Conservation (phyloP, 2,888 invertebrate genomes). For the Epicampocera succincta region DNA sequence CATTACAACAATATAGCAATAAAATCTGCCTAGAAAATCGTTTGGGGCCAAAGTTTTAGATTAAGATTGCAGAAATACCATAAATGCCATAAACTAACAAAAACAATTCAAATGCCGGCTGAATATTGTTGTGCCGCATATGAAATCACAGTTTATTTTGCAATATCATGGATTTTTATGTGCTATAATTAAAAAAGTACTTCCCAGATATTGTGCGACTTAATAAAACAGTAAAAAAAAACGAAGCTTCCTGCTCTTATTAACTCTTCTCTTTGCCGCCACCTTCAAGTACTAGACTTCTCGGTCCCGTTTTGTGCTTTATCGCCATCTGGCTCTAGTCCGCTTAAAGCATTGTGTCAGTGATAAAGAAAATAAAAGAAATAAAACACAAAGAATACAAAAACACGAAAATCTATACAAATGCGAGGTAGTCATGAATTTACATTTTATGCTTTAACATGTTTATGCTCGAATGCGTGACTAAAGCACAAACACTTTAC, state of each 20-base stretch:
- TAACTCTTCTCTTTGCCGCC: not conserved
- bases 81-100: too few relatives aligned
- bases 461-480: constrained; percentile 61
- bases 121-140: too few relatives aligned
- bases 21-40: too few relatives aligned
- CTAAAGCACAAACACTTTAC: constrained; percentile 59
- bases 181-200: too few relatives aligned
- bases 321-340: constrained; percentile 35
- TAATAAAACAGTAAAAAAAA: too few relatives aligned
- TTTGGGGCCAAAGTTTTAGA: too few relatives aligned
- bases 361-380: not conserved
- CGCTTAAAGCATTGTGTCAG: constrained; percentile 1
- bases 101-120: too few relatives aligned
- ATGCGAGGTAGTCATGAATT: constrained; percentile 58
- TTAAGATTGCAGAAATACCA: too few relatives aligned
- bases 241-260: not conserved
- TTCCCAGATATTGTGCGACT: too few relatives aligned
- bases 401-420: constrained; percentile 21
- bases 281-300: constrained; percentile 11
- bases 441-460: constrained; percentile 63
- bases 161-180: too few relatives aligned
- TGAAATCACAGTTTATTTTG: too few relatives aligned
- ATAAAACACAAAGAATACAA: not conserved
- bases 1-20: too few relatives aligned
- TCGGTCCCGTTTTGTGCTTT: constrained; percentile 13